Evolutionary conservation across 1,140 invertebrate species (phyloP).

Genomic region (Megalopta genalis): DNA sequence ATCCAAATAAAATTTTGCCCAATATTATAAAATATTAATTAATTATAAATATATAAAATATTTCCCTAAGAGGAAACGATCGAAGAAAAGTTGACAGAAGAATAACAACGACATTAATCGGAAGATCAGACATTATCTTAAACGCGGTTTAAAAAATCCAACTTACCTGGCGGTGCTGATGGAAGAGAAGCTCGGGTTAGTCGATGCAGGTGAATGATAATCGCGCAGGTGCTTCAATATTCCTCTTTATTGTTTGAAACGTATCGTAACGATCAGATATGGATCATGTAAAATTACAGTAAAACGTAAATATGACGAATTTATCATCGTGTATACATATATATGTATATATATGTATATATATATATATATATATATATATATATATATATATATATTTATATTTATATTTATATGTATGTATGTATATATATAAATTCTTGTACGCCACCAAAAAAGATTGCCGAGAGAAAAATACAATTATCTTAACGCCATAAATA

Average conservation of each 20-base stretch:
- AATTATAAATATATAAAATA: too few species aligned
- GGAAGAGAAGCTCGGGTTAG: too few species aligned
- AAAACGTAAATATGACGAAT: constrained; percentile 51
- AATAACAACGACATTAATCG: too few species aligned
- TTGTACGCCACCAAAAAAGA: constrained; percentile 45
- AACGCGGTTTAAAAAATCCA: too few species aligned
- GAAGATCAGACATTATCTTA: too few species aligned
- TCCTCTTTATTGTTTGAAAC: constrained; percentile 57
- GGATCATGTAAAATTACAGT: constrained; percentile 60
- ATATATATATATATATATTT: constrained; percentile 37
- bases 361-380: constrained; percentile 39
- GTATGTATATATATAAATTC: constrained; percentile 39
- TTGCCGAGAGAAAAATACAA: constrained; percentile 46
- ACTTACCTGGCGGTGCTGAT: too few species aligned
- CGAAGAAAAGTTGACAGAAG: too few species aligned
- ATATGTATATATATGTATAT: constrained; percentile 41
- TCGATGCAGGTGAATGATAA: too few species aligned
- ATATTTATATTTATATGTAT: constrained; percentile 37
- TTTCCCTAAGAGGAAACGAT: too few species aligned
- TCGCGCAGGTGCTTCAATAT: not conserved
- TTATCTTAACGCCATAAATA: constrained; percentile 39
- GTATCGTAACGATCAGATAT: constrained; percentile 53
- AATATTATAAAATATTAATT: too few species aligned
- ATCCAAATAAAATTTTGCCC: too few species aligned
- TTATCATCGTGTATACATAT: constrained; percentile 41